Percentiles rank a stretch among this genome's conserved stretches.
These are phyloP conservation scores for Sander lucioperca DNA, from an alignment of 2,113 vertebrate genomes.

Conservation along the genomic window DNA sequence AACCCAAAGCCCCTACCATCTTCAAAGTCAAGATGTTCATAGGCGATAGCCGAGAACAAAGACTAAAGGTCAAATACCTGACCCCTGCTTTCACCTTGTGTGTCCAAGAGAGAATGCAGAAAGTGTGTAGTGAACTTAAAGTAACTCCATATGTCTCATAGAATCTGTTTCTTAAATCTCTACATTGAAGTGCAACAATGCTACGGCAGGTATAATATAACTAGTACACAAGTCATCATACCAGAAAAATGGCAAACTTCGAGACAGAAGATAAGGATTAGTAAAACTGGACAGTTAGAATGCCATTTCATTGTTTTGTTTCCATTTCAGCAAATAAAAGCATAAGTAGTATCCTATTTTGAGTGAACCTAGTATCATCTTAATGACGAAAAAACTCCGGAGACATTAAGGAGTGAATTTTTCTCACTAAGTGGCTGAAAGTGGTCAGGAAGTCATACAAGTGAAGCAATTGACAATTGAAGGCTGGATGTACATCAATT, in stretches of 20 bases:
- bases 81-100: constrained; percentile 18
- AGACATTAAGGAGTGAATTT: constrained; percentile 29
- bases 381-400: not conserved
- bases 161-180: constrained; percentile 4
- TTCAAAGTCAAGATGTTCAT: constrained; percentile 48
- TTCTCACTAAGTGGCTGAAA: constrained; percentile 39
- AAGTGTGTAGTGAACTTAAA: not conserved
- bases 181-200: not conserved
- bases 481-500: constrained; percentile 16
- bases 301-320: constrained; percentile 9
- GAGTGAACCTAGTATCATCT: not conserved
- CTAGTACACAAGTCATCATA: not conserved
- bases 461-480: not conserved
- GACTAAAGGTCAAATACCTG: constrained; percentile 63
- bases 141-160: constrained; percentile 11
- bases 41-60: constrained; percentile 44
- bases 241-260: not conserved
- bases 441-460: constrained; percentile 35
- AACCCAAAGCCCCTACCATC: constrained; percentile 9
- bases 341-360: too few species aligned
- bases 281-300: constrained; percentile 8
- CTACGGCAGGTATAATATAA: not conserved
- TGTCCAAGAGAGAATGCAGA: not conserved
- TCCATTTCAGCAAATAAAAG: not conserved
- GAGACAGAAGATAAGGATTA: not conserved